Conservation (phyloP, 2,113 vertebrate genomes). For the Lophochroa leadbeateri region DNA sequence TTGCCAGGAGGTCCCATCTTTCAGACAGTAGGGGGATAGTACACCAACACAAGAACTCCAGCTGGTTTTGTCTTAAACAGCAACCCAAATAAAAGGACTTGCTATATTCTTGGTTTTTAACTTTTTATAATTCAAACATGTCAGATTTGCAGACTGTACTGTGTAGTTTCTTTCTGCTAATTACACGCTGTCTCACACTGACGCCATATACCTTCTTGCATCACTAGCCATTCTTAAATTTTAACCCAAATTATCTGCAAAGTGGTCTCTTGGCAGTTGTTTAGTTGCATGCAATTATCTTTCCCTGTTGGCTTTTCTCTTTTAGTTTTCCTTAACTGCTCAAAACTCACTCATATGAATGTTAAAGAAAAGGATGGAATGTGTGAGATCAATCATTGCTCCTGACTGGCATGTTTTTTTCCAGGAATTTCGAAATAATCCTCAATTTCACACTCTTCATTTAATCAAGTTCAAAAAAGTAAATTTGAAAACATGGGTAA, state of each 20-base stretch:
- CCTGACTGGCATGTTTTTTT: background rate
- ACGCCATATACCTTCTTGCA: background rate
- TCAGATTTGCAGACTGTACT: background rate
- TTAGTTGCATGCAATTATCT: background rate
- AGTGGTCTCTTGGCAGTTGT: background rate
- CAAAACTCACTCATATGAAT: background rate
- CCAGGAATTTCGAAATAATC: background rate
- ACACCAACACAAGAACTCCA: background rate
- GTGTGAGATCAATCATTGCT: background rate
- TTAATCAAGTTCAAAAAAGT: background rate
- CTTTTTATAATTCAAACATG: background rate
- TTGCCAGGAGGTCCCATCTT: background rate
- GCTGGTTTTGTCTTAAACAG: background rate
- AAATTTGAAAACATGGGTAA: background rate
- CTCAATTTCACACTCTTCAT: background rate
- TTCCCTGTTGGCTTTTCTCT: background rate
- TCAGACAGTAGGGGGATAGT: background rate
- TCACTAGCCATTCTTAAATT: background rate
- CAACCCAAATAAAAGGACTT: background rate
- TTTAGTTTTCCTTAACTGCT: background rate
- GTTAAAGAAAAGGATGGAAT: background rate
- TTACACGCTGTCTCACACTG: background rate
- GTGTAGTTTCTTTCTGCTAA: background rate
- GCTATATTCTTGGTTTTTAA: background rate
- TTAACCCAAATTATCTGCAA: background rate